phyloP scores from a whole-genome alignment of 1,140 invertebrate species.

The Cotesia typhae region DNA sequence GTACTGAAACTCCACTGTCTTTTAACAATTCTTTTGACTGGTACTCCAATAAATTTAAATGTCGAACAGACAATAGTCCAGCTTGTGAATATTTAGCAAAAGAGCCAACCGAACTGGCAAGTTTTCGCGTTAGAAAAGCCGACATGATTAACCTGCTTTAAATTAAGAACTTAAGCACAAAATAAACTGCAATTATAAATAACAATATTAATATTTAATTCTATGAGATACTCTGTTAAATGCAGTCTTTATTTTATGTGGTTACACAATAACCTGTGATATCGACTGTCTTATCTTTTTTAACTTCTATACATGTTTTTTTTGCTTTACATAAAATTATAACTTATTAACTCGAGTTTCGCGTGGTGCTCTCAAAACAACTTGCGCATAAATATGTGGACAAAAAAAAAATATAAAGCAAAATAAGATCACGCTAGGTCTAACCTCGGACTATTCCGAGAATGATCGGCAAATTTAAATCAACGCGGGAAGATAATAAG shows the following conservation, averaged over 20 bases:
- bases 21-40: constrained; percentile 95
- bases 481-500: no score
- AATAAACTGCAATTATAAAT: no score
- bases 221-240: not conserved
- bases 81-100: constrained; percentile 53
- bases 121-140: constrained; percentile 38
- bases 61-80: constrained; percentile 60
- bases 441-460: no score
- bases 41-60: constrained; percentile 95
- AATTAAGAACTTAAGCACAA: no score
- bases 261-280: constrained; percentile 2
- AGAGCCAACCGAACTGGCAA: constrained; percentile 22
- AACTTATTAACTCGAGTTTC: not conserved
- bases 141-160: constrained; percentile 49
- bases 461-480: no score
- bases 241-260: not conserved
- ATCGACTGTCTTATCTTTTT: constrained; percentile 19
- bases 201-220: no score
- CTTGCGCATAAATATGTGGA: not conserved
- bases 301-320: not conserved
- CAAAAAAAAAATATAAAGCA: no score
- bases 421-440: no score
- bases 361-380: not conserved
- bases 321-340: constrained; percentile 40
- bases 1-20: constrained; percentile 89